phyloP scores from a whole-genome alignment of 1,140 invertebrate genomes.

The Meteorus sp. region DNA sequence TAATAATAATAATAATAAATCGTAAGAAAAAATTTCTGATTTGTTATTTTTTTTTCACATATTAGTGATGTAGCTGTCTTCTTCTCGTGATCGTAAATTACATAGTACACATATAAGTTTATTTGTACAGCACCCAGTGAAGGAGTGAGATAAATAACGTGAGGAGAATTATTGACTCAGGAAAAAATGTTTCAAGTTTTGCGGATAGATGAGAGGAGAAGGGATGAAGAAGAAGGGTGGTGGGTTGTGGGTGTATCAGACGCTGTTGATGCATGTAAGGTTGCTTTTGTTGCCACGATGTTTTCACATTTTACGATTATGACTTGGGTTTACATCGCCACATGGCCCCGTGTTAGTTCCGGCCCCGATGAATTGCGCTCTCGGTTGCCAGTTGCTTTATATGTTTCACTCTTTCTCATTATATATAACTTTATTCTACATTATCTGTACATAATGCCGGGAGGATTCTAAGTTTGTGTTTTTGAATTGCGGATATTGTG shows the following conservation, averaged over 20 bases:
- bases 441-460: neutral
- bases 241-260: slow-evolving; percentile 8
- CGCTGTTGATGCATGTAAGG: slow-evolving; percentile 7
- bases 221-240: slow-evolving; percentile 6
- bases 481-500: neutral
- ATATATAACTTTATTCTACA: neutral
- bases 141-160: slow-evolving; percentile 21
- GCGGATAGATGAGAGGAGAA: neutral
- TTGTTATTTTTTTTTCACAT: too few relatives aligned
- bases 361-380: slow-evolving; percentile 33
- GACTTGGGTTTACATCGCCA: slow-evolving; percentile 36
- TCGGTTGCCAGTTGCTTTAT: neutral
- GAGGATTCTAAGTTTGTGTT: neutral
- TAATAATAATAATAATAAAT: too few relatives aligned
- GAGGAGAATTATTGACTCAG: slow-evolving; percentile 23
- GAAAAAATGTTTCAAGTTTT: neutral
- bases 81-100: too few relatives aligned
- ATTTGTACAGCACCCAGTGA: neutral
- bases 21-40: too few relatives aligned
- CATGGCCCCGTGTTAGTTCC: slow-evolving; percentile 46
- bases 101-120: too few relatives aligned
- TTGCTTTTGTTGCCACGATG: slow-evolving; percentile 29
- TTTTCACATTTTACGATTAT: slow-evolving; percentile 44
- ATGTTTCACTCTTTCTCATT: neutral
- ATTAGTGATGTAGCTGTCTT: too few relatives aligned